phyloP scores from a whole-genome alignment of 2,888 invertebrate genomes.

The Dioctria rufipes region DNA sequence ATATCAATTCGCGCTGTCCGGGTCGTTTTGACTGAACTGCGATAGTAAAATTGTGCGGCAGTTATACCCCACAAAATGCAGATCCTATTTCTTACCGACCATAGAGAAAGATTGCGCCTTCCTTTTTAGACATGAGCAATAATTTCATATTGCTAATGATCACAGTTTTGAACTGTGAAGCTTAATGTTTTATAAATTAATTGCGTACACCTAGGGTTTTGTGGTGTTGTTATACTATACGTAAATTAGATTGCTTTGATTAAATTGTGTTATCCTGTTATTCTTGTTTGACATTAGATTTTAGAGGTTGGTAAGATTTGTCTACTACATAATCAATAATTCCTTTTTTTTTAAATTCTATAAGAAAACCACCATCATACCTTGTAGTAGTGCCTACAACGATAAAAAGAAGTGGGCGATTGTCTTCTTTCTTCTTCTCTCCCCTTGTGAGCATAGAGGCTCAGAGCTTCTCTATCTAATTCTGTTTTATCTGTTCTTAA shows the following conservation, averaged over 20 bases:
- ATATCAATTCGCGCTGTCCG: not conserved
- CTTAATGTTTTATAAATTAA: not conserved
- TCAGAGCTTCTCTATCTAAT: too few relatives aligned
- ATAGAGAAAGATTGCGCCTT: not conserved
- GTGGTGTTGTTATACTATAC: not conserved
- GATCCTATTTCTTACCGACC: not conserved
- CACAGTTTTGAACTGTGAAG: not conserved
- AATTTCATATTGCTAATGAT: slow-evolving; percentile 1
- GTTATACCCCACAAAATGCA: not conserved
- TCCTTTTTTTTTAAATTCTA: too few relatives aligned
- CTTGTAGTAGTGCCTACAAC: too few relatives aligned
- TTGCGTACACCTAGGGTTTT: not conserved
- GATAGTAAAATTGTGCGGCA: not conserved
- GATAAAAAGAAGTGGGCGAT: too few relatives aligned
- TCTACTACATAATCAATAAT: too few relatives aligned
- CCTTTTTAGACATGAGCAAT: slow-evolving; percentile 3
- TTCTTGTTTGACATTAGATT: not conserved
- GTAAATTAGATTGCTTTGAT: not conserved
- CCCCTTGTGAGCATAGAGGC: too few relatives aligned
- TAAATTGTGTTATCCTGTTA: not conserved
- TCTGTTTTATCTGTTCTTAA: too few relatives aligned
- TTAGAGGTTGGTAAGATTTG: not conserved
- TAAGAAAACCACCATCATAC: too few relatives aligned
- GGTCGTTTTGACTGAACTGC: not conserved
- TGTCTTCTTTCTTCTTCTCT: too few relatives aligned